Conservation (phyloP, 2,113 vertebrate species). For the Oxyruncus cristatus region DNA sequence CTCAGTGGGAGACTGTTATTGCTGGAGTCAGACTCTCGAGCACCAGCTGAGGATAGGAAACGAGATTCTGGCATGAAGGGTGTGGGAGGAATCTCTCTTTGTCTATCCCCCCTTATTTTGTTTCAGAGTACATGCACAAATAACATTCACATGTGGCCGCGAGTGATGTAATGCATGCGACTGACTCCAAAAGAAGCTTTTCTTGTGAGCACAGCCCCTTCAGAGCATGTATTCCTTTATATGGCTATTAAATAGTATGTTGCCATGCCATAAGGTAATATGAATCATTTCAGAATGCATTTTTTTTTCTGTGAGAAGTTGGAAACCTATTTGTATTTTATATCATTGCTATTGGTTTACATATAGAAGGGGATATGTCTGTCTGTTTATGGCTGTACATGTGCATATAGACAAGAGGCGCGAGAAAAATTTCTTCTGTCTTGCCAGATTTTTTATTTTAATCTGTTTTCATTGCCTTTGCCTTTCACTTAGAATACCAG, state of each 20-base stretch:
- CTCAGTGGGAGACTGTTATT: slow-evolving; percentile 71
- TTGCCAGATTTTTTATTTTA: background rate
- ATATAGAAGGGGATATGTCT: background rate
- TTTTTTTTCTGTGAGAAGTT: background rate
- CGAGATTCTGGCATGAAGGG: slow-evolving; percentile 45
- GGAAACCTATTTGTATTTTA: background rate
- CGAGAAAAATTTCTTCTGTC: background rate
- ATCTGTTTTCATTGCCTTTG: background rate
- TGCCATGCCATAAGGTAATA: background rate
- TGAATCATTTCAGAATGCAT: background rate
- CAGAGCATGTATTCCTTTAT: background rate
- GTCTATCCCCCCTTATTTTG: slow-evolving; percentile 48
- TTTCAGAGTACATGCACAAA: slow-evolving; percentile 51
- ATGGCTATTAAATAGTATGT: background rate
- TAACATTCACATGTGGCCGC: slow-evolving; percentile 49
- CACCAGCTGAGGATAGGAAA: slow-evolving; percentile 71
- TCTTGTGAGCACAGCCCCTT: background rate
- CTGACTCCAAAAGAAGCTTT: slow-evolving; percentile 19
- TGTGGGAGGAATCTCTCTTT: slow-evolving; percentile 64
- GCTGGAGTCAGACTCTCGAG: slow-evolving; percentile 63
- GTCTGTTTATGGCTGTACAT: background rate
- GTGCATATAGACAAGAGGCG: background rate
- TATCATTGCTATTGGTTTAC: background rate
- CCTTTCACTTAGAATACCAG: background rate
- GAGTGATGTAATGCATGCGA: slow-evolving; percentile 4